Evolutionary conservation across 2,888 invertebrate species (phyloP).

Genomic region (Junonia oenone): DNA sequence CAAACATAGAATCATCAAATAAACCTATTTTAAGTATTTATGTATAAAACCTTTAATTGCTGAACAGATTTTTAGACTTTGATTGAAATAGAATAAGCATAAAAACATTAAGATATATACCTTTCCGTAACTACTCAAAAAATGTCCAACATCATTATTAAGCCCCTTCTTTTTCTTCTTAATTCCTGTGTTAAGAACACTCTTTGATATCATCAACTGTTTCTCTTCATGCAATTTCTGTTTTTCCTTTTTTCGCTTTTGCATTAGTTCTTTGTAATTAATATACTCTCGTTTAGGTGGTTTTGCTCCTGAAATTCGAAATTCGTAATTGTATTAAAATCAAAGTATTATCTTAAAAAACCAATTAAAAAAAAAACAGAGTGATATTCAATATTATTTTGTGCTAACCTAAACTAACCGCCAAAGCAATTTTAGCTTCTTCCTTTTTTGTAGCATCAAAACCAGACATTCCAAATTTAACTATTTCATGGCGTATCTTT

Average conservation of each 20-base stretch:
- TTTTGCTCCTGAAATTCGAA: slow-evolving; percentile 82
- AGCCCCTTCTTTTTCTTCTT: slow-evolving; percentile 69
- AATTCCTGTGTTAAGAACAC: slow-evolving; percentile 74
- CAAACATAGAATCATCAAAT: no score
- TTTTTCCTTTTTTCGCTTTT: slow-evolving; percentile 80
- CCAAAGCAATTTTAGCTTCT: slow-evolving; percentile 87
- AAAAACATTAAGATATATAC: no score
- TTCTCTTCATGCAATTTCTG: slow-evolving; percentile 63
- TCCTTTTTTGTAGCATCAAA: slow-evolving; percentile 84
- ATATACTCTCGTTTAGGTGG: slow-evolving; percentile 83
- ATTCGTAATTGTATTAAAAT: background rate
- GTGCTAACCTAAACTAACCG: slow-evolving; percentile 85
- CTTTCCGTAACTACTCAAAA: slow-evolving; percentile 70
- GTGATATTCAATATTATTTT: no score
- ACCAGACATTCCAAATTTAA: slow-evolving; percentile 90
- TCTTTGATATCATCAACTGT: slow-evolving; percentile 80
- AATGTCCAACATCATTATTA: slow-evolving; percentile 69
- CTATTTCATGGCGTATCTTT: slow-evolving; percentile 87
- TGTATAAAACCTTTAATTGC: no score
- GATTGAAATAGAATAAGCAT: no score
- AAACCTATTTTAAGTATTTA: no score
- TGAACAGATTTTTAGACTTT: no score
- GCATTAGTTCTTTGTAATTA: slow-evolving; percentile 86
- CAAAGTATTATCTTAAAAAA: no score
- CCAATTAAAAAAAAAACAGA: no score